These are phyloP conservation scores for Anguilla obscura DNA, from an alignment of 2,797 vertebrate species.

Conservation along the genomic window DNA sequence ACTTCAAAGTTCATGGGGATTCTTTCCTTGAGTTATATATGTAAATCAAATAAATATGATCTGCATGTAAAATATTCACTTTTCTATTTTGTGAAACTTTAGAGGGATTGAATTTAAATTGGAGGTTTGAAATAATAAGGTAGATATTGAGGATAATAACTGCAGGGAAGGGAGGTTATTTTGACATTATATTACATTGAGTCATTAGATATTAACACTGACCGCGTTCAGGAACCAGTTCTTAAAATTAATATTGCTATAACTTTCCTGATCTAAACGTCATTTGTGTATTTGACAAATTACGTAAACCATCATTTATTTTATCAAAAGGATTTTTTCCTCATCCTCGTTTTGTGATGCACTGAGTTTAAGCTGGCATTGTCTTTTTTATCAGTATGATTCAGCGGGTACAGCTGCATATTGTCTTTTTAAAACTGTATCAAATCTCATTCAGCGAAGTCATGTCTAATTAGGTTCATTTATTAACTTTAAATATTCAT, in stretches of 20 bases:
- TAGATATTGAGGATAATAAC: background rate
- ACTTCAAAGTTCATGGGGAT: background rate
- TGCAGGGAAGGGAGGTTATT: background rate
- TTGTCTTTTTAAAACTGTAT: background rate
- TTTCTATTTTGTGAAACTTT: background rate
- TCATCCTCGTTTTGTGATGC: background rate
- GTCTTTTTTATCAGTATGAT: background rate
- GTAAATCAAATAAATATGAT: background rate
- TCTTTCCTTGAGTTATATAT: background rate
- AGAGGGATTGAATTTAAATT: background rate
- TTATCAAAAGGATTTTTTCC: background rate
- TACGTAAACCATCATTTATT: background rate
- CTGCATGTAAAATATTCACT: background rate
- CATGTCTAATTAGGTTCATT: constrained; percentile 10
- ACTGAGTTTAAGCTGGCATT: background rate
- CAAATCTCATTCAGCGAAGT: background rate
- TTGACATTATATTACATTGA: too few species aligned
- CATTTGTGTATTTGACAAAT: background rate
- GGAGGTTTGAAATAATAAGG: background rate
- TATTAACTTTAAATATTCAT: constrained; percentile 12
- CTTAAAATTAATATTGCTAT: too few species aligned
- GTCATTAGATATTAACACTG: background rate
- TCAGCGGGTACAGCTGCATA: background rate
- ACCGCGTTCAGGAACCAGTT: background rate
- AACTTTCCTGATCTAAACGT: background rate